Evolutionary conservation across 2,113 vertebrate species (phyloP), one percentile per base, ranked within the genome.

Genomic region (Pterocles gutturalis): DNA sequence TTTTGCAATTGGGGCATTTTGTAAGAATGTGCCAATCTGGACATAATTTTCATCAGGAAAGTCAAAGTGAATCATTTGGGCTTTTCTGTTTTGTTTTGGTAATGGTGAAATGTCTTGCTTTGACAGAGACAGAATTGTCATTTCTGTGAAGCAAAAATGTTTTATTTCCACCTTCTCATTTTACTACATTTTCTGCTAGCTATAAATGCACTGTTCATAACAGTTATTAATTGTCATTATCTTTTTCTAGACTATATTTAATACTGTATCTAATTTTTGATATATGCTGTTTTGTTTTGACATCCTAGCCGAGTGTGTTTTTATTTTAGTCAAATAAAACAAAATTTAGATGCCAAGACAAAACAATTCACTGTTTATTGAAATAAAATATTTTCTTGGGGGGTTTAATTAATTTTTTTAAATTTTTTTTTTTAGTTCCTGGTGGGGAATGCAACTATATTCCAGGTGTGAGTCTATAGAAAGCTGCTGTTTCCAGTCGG

Each of bases 41-140:
- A 80, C 33, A 31, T 48, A 29, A 33, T 73, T 97, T 89, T 91
- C 72, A 76, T 55, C 31, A 83, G 38, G 51, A 75, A 95, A 94
- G 60, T 78, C 55, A 71, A 77, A 92, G 41, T 65, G 71, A 91
- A 78, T 89, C 38, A 51, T 94, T 84, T 89, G 41, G 61, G 28
- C 33, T 91, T 81, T 72, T 83, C 43, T 87, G 49, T 38, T 95
- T 78, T 86, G 64, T 94, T 94, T 97, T 90, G 65, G 33, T 89
- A 89, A 55, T 82, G 57, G 61, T 81, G 48, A 86, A 89, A 67
- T 87, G 18, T 70, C 76, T 89, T 92, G 58, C 88, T 95, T 93
- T 90, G 86, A 92, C 77, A 89, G 58, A 72, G 54, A 57, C 18
- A 71, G 58, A 65, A 60, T 64, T 92, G 46, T 87, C 17, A 53